These are phyloP conservation scores for Falco concolor DNA, from an alignment of 2,797 vertebrate genomes.

Conservation along the genomic window DNA sequence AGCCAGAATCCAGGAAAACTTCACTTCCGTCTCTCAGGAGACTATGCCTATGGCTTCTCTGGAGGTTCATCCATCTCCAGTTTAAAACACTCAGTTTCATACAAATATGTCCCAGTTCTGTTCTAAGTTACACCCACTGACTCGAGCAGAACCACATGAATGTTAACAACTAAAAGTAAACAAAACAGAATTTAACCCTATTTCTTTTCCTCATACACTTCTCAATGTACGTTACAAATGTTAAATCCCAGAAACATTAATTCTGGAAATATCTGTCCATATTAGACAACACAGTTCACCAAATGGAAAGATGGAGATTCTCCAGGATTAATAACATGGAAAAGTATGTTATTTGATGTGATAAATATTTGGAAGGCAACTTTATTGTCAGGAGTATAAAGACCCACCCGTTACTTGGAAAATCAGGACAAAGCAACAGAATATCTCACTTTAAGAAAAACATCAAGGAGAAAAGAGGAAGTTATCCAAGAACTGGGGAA, in stretches of 20 bases:
- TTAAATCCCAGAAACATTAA: neutral
- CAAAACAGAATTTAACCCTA: neutral
- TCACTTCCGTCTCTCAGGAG: neutral
- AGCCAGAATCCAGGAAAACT: neutral
- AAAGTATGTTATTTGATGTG: slow-evolving; percentile 59
- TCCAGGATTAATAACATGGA: slow-evolving; percentile 51
- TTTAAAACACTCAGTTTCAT: neutral
- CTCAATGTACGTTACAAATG: neutral
- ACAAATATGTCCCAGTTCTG: neutral
- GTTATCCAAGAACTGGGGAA: slow-evolving; percentile 63
- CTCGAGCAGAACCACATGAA: neutral
- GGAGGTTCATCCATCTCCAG: neutral
- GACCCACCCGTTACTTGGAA: slow-evolving; percentile 70
- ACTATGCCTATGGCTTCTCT: neutral
- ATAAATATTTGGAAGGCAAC: slow-evolving; percentile 68
- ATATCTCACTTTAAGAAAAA: slow-evolving; percentile 65
- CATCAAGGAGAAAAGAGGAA: slow-evolving; percentile 57
- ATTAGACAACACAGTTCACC: neutral
- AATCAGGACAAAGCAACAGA: slow-evolving; percentile 60
- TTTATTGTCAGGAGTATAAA: slow-evolving; percentile 66
- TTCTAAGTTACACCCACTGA: neutral
- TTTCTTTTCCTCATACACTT: neutral
- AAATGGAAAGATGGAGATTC: slow-evolving; percentile 53
- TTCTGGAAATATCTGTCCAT: slow-evolving; percentile 1
- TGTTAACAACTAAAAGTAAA: neutral